Conservation (phyloP, 2,888 invertebrate species). For the Euzetes globulus region DNA sequence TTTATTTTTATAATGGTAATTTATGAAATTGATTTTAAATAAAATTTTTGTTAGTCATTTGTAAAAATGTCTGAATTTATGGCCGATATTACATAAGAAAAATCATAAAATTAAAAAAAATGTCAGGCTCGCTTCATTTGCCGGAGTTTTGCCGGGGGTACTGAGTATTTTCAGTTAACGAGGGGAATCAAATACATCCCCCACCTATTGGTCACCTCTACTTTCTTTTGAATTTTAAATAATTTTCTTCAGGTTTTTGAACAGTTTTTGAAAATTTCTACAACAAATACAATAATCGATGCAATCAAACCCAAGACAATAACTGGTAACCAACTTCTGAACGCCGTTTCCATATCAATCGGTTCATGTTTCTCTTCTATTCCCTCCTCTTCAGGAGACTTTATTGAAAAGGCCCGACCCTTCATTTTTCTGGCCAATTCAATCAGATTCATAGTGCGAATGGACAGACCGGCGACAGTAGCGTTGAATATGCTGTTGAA, state of each 20-base stretch:
- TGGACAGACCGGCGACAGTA: not conserved
- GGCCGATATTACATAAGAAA: too few relatives aligned
- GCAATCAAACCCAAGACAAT: not conserved
- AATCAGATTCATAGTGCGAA: not conserved
- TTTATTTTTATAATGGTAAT: too few relatives aligned
- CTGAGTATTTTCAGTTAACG: too few relatives aligned
- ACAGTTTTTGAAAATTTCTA: not conserved
- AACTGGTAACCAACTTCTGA: not conserved
- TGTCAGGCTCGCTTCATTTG: too few relatives aligned
- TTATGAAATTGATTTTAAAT: too few relatives aligned
- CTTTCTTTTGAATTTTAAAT: too few relatives aligned
- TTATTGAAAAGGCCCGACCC: not conserved
- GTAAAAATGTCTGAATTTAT: too few relatives aligned
- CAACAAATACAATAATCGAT: not conserved
- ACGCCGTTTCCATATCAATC: not conserved
- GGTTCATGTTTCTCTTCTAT: not conserved
- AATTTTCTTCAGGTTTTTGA: not conserved
- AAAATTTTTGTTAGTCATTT: too few relatives aligned
- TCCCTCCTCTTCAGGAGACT: not conserved
- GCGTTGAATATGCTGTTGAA: not conserved
- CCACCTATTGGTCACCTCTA: too few relatives aligned
- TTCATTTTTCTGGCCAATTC: not conserved
- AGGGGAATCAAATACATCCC: too few relatives aligned
- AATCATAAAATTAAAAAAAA: too few relatives aligned
- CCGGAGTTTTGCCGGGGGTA: too few relatives aligned